Percentiles rank a stretch among this genome's conserved stretches.
phyloP scores from a whole-genome alignment of 1,140 invertebrate species.

The Saccostrea glomerata region DNA sequence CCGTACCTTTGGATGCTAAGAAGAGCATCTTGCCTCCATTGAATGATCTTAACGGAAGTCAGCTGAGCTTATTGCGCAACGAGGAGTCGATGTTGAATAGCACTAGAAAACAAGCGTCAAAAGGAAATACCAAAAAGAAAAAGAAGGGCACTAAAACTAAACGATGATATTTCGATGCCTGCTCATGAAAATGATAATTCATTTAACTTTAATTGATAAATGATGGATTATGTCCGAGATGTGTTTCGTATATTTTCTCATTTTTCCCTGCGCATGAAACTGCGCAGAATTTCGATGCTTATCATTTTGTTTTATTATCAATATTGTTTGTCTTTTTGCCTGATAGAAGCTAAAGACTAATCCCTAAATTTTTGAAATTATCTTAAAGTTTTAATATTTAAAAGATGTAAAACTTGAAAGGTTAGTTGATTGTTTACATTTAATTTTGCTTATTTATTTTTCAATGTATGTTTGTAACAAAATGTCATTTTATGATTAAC shows the following conservation, averaged over 20 bases:
- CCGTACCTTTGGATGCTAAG: conserved; percentile 28
- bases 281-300: not conserved
- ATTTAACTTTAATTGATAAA: too few species aligned
- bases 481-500: too few species aligned
- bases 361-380: too few species aligned
- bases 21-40: conserved; percentile 21
- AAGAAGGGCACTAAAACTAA: conserved; percentile 6
- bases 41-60: conserved; percentile 5
- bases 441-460: too few species aligned
- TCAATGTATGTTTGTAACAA: too few species aligned
- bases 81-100: not conserved
- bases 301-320: not conserved
- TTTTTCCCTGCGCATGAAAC: not conserved
- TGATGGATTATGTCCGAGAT: too few species aligned
- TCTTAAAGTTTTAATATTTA: too few species aligned
- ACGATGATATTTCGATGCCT: not conserved
- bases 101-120: not conserved
- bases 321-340: not conserved
- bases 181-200: too few species aligned
- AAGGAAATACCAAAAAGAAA: not conserved
- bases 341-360: too few species aligned
- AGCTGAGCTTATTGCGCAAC: not conserved
- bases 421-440: too few species aligned
- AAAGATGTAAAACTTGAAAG: too few species aligned
- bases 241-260: too few species aligned